Percentiles rank a stretch among this genome's conserved stretches.
Conservation (phyloP, 2,888 invertebrate species). For the Cylloceria caligata region DNA sequence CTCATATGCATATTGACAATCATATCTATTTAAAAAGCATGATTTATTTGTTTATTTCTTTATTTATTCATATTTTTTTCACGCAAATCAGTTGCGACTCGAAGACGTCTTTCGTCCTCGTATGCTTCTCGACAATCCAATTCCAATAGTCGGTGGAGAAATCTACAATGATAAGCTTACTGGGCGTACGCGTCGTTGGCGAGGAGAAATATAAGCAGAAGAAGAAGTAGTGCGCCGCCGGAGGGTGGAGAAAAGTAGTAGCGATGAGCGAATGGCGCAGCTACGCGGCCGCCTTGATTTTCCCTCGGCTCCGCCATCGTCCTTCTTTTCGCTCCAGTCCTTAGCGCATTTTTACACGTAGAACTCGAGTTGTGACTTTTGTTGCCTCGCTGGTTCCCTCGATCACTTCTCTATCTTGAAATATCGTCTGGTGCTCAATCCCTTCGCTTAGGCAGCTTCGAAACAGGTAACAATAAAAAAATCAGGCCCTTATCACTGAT, state of each 20-base stretch:
- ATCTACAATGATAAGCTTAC: conserved; percentile 77
- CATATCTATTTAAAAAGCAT: neutral
- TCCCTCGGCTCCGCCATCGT: conserved; percentile 73
- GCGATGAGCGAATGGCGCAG: conserved; percentile 31
- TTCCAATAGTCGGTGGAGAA: conserved; percentile 67
- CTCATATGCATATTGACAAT: neutral
- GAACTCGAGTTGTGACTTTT: neutral
- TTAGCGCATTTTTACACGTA: conserved; percentile 47
- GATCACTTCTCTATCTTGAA: neutral
- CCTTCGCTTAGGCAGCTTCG: conserved; percentile 1
- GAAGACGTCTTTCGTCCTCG: neutral
- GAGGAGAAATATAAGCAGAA: conserved; percentile 73
- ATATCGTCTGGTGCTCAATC: neutral
- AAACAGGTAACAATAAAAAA: conserved; percentile 10
- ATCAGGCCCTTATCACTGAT: conserved; percentile 10
- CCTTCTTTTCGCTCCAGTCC: conserved; percentile 66
- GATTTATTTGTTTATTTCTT: neutral
- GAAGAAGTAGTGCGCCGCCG: conserved; percentile 72
- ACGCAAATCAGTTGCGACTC: conserved; percentile 1
- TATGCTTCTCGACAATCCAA: conserved; percentile 52
- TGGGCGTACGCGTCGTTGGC: conserved; percentile 78
- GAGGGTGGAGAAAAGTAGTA: conserved; percentile 1
- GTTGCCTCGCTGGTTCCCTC: neutral
- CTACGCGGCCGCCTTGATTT: conserved; percentile 40
- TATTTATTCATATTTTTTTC: neutral